phyloP scores from a whole-genome alignment of 2,113 vertebrate species.

The Thunnus thynnus region DNA sequence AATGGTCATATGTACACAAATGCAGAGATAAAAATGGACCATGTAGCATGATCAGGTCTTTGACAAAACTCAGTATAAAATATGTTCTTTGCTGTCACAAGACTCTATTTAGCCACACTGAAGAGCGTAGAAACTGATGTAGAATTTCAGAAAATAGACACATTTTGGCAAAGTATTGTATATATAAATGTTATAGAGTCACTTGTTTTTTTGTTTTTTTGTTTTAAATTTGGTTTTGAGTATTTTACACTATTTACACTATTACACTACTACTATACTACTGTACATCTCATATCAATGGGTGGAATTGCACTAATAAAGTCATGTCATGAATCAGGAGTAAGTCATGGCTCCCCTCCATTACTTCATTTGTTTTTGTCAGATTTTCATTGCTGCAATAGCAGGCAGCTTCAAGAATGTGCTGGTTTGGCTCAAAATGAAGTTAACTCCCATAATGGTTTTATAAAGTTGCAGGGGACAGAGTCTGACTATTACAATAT shows the following conservation, averaged over 20 bases:
- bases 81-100: neutral
- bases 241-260: neutral
- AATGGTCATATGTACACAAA: neutral
- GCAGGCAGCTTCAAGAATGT: conserved; percentile 58
- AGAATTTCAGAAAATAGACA: no score
- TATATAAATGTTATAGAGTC: neutral
- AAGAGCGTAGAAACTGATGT: no score
- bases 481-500: conserved; percentile 53
- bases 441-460: conserved; percentile 55
- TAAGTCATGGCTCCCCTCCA: conserved; percentile 35
- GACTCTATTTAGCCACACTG: neutral
- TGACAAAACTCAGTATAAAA: neutral
- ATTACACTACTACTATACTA: neutral
- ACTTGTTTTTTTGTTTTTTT: neutral
- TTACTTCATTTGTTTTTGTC: conserved; percentile 19
- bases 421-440: conserved; percentile 64
- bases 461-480: conserved; percentile 43
- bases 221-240: neutral
- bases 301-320: conserved; percentile 33
- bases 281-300: neutral
- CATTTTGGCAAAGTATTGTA: neutral
- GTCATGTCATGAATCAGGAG: neutral
- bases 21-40: neutral
- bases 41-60: neutral
- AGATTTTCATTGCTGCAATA: conserved; percentile 21